Evolutionary conservation across 1,140 invertebrate species (phyloP).

Genomic region (Euwallacea fornicatus): DNA sequence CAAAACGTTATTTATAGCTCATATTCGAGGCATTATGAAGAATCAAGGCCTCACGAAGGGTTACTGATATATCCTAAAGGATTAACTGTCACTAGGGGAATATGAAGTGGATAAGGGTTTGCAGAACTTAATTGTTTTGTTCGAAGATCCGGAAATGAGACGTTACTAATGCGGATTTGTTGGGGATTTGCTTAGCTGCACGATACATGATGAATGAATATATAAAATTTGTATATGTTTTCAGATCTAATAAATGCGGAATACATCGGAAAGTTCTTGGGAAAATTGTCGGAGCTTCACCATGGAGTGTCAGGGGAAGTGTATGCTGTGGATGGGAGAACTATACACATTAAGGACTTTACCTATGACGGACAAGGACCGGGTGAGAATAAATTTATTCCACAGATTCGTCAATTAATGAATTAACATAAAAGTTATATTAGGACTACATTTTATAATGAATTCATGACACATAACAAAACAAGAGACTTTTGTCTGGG

Average conservation of each 20-base stretch:
- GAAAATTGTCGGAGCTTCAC: conserved; percentile 73
- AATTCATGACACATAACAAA: neutral
- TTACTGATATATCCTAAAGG: neutral
- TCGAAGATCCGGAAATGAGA: neutral
- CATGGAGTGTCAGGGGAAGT: conserved; percentile 84
- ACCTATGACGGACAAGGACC: conserved; percentile 87
- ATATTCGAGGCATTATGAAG: neutral
- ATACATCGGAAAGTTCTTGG: conserved; percentile 79
- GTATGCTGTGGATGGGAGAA: conserved; percentile 83
- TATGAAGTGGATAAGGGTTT: neutral
- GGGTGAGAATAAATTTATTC: conserved; percentile 58
- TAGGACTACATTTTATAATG: neutral
- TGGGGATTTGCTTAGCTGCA: too few relatives aligned
- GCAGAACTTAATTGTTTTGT: neutral
- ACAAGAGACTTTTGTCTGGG: neutral
- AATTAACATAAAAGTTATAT: too few relatives aligned
- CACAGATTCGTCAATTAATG: too few relatives aligned
- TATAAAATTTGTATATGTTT: conserved; percentile 23
- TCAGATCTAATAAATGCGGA: conserved; percentile 43
- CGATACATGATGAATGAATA: too few relatives aligned
- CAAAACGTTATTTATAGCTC: neutral
- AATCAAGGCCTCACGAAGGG: conserved; percentile 3
- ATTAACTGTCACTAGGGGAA: neutral
- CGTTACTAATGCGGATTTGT: neutral
- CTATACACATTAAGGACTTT: conserved; percentile 84